Conservation (phyloP, 1,140 invertebrate genomes). For the Meteorus sp. region DNA sequence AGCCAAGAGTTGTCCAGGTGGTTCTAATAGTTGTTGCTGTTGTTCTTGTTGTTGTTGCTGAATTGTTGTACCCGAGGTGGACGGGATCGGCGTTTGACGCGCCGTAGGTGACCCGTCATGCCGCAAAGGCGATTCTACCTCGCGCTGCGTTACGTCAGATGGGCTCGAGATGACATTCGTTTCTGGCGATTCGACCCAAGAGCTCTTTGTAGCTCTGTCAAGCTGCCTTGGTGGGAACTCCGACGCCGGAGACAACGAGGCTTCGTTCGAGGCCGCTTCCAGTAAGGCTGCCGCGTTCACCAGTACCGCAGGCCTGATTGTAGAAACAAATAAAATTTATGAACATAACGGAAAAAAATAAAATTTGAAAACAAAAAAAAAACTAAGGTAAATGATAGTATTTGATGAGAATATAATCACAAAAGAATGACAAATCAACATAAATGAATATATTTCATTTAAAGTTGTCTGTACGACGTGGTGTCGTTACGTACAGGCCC, state of each 20-base stretch:
- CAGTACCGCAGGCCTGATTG: constrained; percentile 53
- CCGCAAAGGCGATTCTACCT: constrained; percentile 47
- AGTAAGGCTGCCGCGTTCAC: constrained; percentile 49
- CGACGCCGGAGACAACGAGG: constrained; percentile 60
- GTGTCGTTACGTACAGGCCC: constrained; percentile 31
- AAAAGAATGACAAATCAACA: background rate
- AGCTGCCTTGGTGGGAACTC: constrained; percentile 60
- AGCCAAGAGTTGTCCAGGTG: constrained; percentile 28
- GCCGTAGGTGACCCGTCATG: constrained; percentile 49
- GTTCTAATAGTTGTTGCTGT: constrained; percentile 21
- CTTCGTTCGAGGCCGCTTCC: constrained; percentile 52
- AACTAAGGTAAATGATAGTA: too few relatives aligned
- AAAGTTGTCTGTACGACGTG: background rate
- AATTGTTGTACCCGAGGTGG: constrained; percentile 37
- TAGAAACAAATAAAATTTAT: too few relatives aligned
- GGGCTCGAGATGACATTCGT: constrained; percentile 55
- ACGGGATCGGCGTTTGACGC: constrained; percentile 32
- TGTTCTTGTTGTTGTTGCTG: constrained; percentile 20
- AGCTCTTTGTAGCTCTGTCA: constrained; percentile 60
- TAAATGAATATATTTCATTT: background rate
- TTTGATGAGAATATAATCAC: too few relatives aligned
- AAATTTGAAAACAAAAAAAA: too few relatives aligned
- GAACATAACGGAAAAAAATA: constrained; percentile 1
- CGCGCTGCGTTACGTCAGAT: constrained; percentile 51
- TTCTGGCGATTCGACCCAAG: constrained; percentile 56